Conservation (phyloP, 2,797 vertebrate genomes). For the Hybognathus amarus region DNA sequence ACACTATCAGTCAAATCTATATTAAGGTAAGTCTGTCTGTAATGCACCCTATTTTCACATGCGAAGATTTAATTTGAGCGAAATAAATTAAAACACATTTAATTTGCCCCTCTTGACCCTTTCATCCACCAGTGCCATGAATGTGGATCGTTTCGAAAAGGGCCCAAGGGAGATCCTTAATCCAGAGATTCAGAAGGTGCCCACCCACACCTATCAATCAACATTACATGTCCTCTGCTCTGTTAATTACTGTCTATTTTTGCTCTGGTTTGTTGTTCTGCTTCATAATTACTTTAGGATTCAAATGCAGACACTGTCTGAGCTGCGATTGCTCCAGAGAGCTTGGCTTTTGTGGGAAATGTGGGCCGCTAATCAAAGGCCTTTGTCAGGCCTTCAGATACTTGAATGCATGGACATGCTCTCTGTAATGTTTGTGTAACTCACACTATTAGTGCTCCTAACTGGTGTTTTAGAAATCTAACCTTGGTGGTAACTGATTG, state of each 20-base stretch:
- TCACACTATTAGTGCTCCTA: constrained; percentile 20
- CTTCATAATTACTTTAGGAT: constrained; percentile 24
- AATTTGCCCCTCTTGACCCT: constrained; percentile 23
- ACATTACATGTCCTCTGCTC: constrained; percentile 14
- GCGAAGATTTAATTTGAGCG: neutral
- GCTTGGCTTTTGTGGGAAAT: constrained; percentile 33
- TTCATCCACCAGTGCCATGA: constrained; percentile 91
- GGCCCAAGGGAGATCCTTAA: constrained; percentile 95
- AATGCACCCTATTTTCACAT: neutral
- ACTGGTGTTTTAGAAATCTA: neutral
- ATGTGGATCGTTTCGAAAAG: constrained; percentile 96
- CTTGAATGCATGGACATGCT: constrained; percentile 29
- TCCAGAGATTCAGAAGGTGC: constrained; percentile 98
- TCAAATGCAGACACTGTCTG: constrained; percentile 17
- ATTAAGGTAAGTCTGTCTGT: constrained; percentile 85
- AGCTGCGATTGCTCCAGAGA: constrained; percentile 5
- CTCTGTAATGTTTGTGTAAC: constrained; percentile 20
- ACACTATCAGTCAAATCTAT: constrained; percentile 99
- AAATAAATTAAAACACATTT: constrained; percentile 1
- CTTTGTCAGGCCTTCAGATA: constrained; percentile 28
- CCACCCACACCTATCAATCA: constrained; percentile 37
- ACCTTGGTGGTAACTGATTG: neutral
- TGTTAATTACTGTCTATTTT: constrained; percentile 27
- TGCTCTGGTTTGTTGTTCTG: constrained; percentile 20
- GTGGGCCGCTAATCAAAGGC: constrained; percentile 4